Base-by-base conservation (phyloP, 2,888 invertebrate species). In the Caradrina clavipalpis region DNA sequence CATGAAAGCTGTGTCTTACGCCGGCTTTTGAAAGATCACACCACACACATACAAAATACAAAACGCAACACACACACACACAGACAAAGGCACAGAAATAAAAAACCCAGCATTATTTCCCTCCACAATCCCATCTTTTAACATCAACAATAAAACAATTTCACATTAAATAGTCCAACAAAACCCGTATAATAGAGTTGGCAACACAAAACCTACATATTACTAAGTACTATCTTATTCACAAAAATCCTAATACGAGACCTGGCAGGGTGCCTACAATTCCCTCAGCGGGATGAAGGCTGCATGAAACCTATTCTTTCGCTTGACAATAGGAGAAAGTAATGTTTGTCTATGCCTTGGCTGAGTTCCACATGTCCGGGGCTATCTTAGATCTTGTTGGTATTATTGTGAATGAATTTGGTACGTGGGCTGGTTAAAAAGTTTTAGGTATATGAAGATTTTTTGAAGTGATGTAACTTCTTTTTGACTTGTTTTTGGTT, bases 181-280 rank as follows among this genome's bases (percentile, higher is more conserved):
- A 47, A 56, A 7, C 22, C 15, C 7, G 0, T n/a, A 62, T 59
- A 70, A 50, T 19, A 51, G 11, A 61, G n/a, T 47, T 39, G 49
- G 22, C 31, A 64, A 13, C 53, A 42, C 17, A 67, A 21, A 59
- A 42, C 54, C 10, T 8, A 19, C 19, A 45, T 56, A 50, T 54
- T n/a, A 79, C 50, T 53, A 15, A 74, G 51, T 45, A 59, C 45
- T 49, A 26, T 39, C 1, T 50, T 69, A 35, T 63, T 55, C 57
- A 49, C 22, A 49, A 55, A 58, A 63, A 22, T 47, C 22, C 10
- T 68, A 62, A 45, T 78, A 60, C 0, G 22, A 0, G 35, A 62
- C 45, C 39, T 80, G 77, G 80, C 80, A 80, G 7, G 0, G 39
- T 70, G 77, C 77, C 77, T 61, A 50, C 54, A 60, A 35, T 68